Evolutionary conservation across 2,888 invertebrate genomes (phyloP).

Genomic region (Drosophila buzzatii): DNA sequence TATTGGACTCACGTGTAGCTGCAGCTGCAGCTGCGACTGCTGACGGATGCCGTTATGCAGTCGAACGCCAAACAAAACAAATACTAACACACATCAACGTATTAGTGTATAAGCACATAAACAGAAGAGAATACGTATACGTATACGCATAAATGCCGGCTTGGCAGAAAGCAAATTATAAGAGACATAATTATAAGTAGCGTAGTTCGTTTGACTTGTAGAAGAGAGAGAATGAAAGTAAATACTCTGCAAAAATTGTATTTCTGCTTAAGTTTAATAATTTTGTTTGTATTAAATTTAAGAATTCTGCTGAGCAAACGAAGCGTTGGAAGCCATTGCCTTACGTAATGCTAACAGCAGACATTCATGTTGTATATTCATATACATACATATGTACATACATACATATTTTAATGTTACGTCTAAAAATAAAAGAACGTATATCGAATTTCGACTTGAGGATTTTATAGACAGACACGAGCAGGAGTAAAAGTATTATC

Average conservation of each 20-base stretch:
- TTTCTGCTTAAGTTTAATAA: not conserved
- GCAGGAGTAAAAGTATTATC: constrained; percentile 1
- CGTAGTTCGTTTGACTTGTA: not conserved
- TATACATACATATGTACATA: not conserved
- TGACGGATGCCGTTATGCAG: constrained; percentile 35
- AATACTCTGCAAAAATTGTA: constrained; percentile 3
- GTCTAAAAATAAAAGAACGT: constrained; percentile 1
- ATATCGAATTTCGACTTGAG: not conserved
- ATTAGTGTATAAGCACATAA: not conserved
- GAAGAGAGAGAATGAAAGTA: not conserved
- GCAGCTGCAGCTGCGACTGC: constrained; percentile 18
- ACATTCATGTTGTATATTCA: too few species aligned
- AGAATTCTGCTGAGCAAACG: constrained; percentile 2
- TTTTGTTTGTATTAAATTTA: not conserved
- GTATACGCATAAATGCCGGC: constrained; percentile 9
- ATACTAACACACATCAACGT: not conserved
- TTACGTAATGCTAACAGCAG: constrained; percentile 8
- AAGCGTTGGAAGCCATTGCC: not conserved
- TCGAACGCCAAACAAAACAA: constrained; percentile 8
- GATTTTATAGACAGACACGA: not conserved
- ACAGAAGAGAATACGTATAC: not conserved
- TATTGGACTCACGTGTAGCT: constrained; percentile 34
- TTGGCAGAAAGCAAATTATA: not conserved
- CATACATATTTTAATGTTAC: not conserved
- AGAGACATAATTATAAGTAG: not conserved